phyloP scores from a whole-genome alignment of 2,113 vertebrate genomes.

The Polyodon spathula region DNA sequence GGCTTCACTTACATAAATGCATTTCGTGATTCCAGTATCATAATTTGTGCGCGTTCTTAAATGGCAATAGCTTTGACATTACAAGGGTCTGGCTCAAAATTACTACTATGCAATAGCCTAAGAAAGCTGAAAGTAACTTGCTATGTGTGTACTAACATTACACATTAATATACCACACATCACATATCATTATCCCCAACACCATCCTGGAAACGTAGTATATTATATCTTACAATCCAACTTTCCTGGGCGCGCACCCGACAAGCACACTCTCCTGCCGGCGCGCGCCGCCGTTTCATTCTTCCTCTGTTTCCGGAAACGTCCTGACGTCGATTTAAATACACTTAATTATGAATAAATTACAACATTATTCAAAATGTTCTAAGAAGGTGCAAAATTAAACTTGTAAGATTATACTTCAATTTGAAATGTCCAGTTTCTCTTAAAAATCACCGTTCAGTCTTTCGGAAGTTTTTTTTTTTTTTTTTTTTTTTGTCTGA shows the following conservation, averaged over 20 bases:
- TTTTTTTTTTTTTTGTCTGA: conserved; percentile 12
- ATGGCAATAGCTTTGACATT: too few species aligned
- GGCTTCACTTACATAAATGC: too few species aligned
- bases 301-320: conserved; percentile 10
- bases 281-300: background rate
- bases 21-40: too few species aligned
- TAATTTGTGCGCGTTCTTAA: too few species aligned
- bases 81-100: too few species aligned
- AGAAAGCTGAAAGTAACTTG: background rate
- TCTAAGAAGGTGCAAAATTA: background rate
- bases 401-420: background rate
- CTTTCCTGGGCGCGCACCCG: background rate
- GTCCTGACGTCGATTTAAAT: conserved; percentile 17
- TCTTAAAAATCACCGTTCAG: background rate
- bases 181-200: background rate
- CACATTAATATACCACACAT: background rate
- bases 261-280: background rate
- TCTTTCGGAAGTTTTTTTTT: background rate
- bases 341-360: conserved; percentile 21
- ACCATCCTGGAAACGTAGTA: background rate
- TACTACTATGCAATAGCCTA: too few species aligned
- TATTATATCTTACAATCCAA: background rate
- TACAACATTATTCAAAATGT: conserved; percentile 17
- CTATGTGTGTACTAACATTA: background rate
- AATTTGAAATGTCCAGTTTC: background rate